Base-by-base conservation (phyloP, 2,888 invertebrate genomes). In the Tetrapedia diversipes region DNA sequence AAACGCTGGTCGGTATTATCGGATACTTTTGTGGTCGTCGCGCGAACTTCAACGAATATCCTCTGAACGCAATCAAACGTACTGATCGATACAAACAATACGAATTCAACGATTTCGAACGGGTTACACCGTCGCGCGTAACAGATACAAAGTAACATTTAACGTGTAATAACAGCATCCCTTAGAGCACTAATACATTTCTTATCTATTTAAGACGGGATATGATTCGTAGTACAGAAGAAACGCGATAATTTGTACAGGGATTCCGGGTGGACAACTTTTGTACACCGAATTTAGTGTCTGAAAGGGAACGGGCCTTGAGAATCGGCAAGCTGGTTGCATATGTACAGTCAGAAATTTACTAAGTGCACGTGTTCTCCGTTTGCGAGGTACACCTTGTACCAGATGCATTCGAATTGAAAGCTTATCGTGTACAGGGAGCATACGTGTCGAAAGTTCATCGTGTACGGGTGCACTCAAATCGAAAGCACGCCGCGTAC, bases 1-100 rank as follows among this genome's bases (percentile, higher is more conserved):
- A 68, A 77, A 67, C 39, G 67, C 39, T 74, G 75, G 67, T 63
- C 63, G 76, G 53, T 67, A 63, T 43, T 37, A 37, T 74, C 41
- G 45, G 45, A 51, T 56, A 37, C n/a, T 67, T 47, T 24, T 47
- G 61, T 67, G 76, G 57, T 68, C 75, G 34, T 67, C 43, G 57
- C 61, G 49, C 32, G 39, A 53, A 45, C 39, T 24, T n/a, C 4
- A 34, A 57, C 24, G 11, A 24, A 45, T n/a, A 39, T 27, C 10
- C 1, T 29, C n/a, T 8, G 0, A 51, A 53, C n/a, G 11, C 16
- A 45, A 37, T 16, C 1, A 1, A 39, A 32, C n/a, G n/a, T n/a
- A n/a, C n/a, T n/a, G n/a, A n/a, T n/a, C n/a, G n/a, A n/a, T n/a
- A n/a, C n/a, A n/a, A n/a, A n/a, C n/a, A n/a, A n/a, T n/a, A n/a